Percentiles rank a stretch among this genome's conserved stretches.
phyloP scores from a whole-genome alignment of 2,113 vertebrate genomes.

The Cebus imitator region DNA sequence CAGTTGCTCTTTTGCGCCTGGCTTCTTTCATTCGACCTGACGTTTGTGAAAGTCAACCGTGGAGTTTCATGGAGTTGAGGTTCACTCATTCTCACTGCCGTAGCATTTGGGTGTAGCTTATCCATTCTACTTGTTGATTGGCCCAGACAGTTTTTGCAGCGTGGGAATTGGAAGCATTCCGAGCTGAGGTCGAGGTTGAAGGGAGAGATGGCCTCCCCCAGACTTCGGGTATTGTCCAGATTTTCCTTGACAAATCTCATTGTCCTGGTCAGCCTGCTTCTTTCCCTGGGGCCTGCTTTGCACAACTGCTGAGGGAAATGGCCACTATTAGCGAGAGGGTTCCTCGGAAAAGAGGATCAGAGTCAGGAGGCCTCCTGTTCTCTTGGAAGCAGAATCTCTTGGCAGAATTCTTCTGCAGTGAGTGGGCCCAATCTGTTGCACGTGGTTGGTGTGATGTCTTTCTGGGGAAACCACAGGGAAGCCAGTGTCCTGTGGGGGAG shows the following conservation, averaged over 20 bases:
- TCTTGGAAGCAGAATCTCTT: background rate
- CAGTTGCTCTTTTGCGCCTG: background rate
- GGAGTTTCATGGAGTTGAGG: background rate
- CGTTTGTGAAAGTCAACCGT: background rate
- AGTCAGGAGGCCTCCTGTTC: background rate
- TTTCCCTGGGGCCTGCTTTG: background rate
- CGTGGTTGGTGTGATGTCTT: background rate
- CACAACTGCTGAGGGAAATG: background rate
- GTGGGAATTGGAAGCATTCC: background rate
- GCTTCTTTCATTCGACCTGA: background rate
- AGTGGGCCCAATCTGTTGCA: background rate
- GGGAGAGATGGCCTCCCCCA: fast-evolving
- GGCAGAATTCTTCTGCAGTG: background rate
- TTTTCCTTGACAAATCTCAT: background rate
- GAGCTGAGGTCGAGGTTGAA: background rate
- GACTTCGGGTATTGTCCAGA: background rate
- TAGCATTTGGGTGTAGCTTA: too few species aligned
- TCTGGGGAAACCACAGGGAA: background rate
- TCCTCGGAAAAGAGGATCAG: background rate
- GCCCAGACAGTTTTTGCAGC: background rate
- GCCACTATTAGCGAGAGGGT: background rate
- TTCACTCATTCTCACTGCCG: background rate
- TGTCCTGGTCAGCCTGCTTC: background rate
- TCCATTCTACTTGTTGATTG: background rate
- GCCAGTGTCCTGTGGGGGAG: background rate